Percentiles rank a stretch among this genome's conserved stretches.
Evolutionary conservation across 2,113 vertebrate genomes (phyloP).

Genomic region (Engraulis encrasicolus): DNA sequence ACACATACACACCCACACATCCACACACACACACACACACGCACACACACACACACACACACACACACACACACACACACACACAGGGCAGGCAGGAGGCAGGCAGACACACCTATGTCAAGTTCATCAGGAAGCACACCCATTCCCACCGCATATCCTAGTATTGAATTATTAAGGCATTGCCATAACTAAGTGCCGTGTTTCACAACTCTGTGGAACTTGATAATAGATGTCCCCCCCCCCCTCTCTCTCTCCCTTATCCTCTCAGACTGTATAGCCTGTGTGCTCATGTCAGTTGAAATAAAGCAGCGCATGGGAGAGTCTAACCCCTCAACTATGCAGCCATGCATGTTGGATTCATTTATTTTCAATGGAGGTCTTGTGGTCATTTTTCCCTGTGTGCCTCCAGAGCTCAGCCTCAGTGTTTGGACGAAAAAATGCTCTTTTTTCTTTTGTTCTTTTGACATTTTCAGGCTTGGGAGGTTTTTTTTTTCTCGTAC

Average conservation of each 20-base stretch:
- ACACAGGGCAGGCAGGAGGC: too few relatives aligned
- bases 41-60: conserved; percentile 67
- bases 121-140: conserved; percentile 72
- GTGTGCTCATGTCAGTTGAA: neutral
- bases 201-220: neutral
- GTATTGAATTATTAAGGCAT: conserved; percentile 57
- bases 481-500: conserved; percentile 30
- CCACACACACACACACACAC: conserved; percentile 22
- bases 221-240: neutral
- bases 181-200: conserved; percentile 12
- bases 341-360: conserved; percentile 23
- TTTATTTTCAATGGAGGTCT: conserved; percentile 28
- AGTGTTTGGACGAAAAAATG: neutral
- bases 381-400: conserved; percentile 5
- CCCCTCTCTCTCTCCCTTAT: neutral
- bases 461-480: conserved; percentile 40
- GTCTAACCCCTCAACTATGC: conserved; percentile 28
- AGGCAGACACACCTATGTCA: conserved; percentile 74
- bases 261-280: neutral
- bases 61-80: conserved; percentile 36
- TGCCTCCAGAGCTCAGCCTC: conserved; percentile 9
- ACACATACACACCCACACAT: conserved; percentile 51
- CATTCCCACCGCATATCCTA: conserved; percentile 76
- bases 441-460: conserved; percentile 32
- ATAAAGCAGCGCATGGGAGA: neutral